Conservation (phyloP, 2,888 invertebrate species). For the Frankliniella intonsa region DNA sequence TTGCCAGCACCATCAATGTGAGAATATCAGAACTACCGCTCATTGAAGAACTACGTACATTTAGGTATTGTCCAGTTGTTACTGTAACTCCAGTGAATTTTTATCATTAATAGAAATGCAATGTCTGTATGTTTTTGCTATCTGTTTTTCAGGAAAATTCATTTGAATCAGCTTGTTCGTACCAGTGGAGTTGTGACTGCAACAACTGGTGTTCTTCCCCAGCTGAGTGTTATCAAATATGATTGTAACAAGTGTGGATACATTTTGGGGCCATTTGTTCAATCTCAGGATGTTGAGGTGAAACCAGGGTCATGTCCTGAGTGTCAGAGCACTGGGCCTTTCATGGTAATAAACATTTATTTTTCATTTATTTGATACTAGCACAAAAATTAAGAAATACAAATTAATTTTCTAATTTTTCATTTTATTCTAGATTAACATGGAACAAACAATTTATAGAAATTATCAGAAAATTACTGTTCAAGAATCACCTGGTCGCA, state of each 20-base stretch:
- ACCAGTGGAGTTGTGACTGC: slow-evolving; percentile 93
- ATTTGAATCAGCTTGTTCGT: slow-evolving; percentile 90
- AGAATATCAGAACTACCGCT: slow-evolving; percentile 91
- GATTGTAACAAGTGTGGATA: slow-evolving; percentile 96
- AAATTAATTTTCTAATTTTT: not conserved
- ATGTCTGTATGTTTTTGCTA: no score
- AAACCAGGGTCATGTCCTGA: slow-evolving; percentile 96
- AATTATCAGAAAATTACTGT: slow-evolving; percentile 98
- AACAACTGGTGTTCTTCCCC: slow-evolving; percentile 92
- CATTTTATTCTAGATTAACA: slow-evolving; percentile 69
- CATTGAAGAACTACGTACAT: slow-evolving; percentile 90
- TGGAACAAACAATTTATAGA: slow-evolving; percentile 97
- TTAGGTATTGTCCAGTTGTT: slow-evolving; percentile 53
- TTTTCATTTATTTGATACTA: slow-evolving; percentile 27
- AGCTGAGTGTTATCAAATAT: slow-evolving; percentile 91
- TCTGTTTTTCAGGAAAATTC: slow-evolving; percentile 59
- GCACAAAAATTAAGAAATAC: not conserved
- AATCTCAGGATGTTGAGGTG: slow-evolving; percentile 87
- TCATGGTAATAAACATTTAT: slow-evolving; percentile 60
- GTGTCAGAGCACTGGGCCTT: slow-evolving; percentile 94
- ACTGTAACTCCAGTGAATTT: slow-evolving; percentile 25
- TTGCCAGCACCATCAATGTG: slow-evolving; percentile 90
- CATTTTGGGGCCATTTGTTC: slow-evolving; percentile 92
- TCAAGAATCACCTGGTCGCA: slow-evolving; percentile 96
- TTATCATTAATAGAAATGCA: not conserved